Conservation (phyloP, 2,797 vertebrate genomes). For the Paguma larvata region DNA sequence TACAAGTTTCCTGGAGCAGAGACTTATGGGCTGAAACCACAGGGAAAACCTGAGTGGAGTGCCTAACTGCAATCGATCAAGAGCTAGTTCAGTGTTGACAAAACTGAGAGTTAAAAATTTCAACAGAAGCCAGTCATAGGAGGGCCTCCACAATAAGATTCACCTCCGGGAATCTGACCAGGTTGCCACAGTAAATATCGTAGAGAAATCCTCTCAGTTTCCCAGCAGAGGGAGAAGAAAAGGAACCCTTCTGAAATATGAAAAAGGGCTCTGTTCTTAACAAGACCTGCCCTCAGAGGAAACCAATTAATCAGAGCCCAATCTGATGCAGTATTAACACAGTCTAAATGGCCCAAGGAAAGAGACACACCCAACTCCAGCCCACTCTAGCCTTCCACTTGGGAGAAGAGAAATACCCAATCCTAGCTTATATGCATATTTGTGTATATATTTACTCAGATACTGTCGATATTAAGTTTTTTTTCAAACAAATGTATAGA, state of each 20-base stretch:
- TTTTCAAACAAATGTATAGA: neutral
- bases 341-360: neutral
- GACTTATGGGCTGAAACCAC: neutral
- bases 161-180: neutral
- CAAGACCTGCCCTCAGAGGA: neutral
- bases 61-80: neutral
- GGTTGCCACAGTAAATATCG: neutral
- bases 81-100: neutral
- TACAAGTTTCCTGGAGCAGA: neutral
- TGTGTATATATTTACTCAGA: neutral
- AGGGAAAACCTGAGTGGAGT: neutral
- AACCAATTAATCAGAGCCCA: neutral
- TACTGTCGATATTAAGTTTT: neutral
- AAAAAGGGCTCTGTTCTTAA: neutral
- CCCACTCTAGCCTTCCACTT: neutral
- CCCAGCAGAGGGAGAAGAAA: neutral
- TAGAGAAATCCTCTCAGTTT: neutral
- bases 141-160: neutral
- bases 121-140: neutral
- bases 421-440: neutral
- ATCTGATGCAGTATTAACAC: neutral
- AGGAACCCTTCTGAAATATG: neutral
- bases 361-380: neutral
- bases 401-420: neutral
- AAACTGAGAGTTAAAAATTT: neutral